These are phyloP conservation scores for Orgyia antiqua DNA, from an alignment of 2,888 invertebrate genomes.

Conservation along the genomic window DNA sequence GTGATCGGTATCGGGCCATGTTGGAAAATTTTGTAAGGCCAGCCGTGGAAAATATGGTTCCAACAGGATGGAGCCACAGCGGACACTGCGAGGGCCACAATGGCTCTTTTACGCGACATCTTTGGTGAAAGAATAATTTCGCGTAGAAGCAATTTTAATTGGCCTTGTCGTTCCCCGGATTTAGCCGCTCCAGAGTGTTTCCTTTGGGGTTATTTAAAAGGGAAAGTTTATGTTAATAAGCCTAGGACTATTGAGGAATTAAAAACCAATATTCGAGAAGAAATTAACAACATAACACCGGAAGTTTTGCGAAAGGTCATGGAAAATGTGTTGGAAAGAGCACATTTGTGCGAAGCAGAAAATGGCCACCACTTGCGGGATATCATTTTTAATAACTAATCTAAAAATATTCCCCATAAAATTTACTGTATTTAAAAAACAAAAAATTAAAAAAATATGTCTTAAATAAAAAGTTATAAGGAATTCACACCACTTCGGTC, in stretches of 20 bases:
- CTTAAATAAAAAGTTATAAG: too few species aligned
- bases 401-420: background rate
- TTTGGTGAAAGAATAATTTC: background rate
- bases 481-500: too few species aligned
- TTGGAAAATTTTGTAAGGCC: background rate
- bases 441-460: background rate
- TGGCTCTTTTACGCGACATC: background rate
- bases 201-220: conserved; percentile 6
- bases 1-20: conserved; percentile 1
- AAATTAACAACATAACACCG: background rate
- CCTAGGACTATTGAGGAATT: conserved; percentile 1
- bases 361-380: background rate
- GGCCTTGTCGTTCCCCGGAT: conserved; percentile 4
- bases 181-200: conserved; percentile 5
- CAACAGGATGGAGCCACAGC: conserved; percentile 13
- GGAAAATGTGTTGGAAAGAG: conserved; percentile 1
- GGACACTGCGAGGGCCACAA: conserved; percentile 8
- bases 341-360: background rate
- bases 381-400: background rate
- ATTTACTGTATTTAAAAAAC: background rate
- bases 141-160: conserved; percentile 1
- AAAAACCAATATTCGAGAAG: background rate
- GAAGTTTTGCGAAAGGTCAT: background rate
- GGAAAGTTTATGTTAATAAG: conserved; percentile 3
- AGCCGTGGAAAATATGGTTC: conserved; percentile 8